Evolutionary conservation across 1,140 invertebrate genomes (phyloP), one percentile per base, ranked within the genome.

Genomic region (Penaeus japonicus): DNA sequence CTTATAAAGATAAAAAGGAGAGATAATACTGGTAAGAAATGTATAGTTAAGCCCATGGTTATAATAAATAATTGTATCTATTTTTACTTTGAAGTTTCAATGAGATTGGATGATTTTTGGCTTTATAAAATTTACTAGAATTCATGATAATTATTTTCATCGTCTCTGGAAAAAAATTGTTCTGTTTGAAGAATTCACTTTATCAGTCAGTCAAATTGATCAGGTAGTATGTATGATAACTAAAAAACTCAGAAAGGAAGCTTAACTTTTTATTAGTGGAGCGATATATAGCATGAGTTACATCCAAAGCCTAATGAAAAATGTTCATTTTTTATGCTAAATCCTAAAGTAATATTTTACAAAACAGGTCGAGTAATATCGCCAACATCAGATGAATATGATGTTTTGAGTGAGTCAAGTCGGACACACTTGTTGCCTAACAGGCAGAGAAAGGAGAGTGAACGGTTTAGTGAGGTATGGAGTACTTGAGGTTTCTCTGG

Each of bases 1-100:
- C 59, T 81, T 55, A 87, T 87, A 10, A 87, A 82, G 39, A 87
- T 87, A 54, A 87, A 87, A 35, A 55, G 85, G 47, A 87, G 85
- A 82, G 85, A 87, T 75, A 81, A 82, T 32, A 79, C 81, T 35
- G 85, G 85, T 87, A 87, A 87, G 85, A 12, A 30, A 1, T 62
- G 24, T 35, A n/a, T 35, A 65, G n/a, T n/a, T n/a, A n/a, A n/a
- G n/a, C n/a, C n/a, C n/a, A 24, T 39, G 12, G 10, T 22, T 35
- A 27, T 2, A 55, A 18, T 30, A n/a, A 18, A 1, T 62, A 15
- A 10, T 62, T 20, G 2, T 62, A 22, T 30, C 35, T 35, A 62
- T 30, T 22, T 22, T 10, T 10, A 20, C 5, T 81, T 30, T n/a
- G n/a, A n/a, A n/a, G n/a, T n/a, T n/a, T n/a, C n/a, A n/a, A n/a